Conservation (phyloP, 2,888 invertebrate genomes). For the Scaptomyza tumidula region DNA sequence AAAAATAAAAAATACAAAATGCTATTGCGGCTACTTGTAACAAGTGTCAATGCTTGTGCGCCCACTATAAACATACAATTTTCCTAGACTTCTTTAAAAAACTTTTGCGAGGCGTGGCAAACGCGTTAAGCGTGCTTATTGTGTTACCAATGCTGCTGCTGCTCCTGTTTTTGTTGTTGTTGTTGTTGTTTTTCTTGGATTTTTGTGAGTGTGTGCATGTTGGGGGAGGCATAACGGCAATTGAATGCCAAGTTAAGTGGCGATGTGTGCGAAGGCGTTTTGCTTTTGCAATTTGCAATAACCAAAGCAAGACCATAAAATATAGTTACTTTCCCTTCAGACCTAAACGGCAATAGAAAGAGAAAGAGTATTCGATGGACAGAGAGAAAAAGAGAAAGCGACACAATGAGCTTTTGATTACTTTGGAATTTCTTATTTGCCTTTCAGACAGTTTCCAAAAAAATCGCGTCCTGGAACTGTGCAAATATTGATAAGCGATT, state of each 20-base stretch:
- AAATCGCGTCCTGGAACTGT: conserved; percentile 61
- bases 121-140: conserved; percentile 67
- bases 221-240: conserved; percentile 67
- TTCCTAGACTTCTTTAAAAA: conserved; percentile 60
- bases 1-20: conserved; percentile 53
- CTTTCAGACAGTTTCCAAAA: conserved; percentile 54
- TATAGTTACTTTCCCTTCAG: conserved; percentile 66
- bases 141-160: conserved; percentile 48
- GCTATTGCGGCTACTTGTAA: conserved; percentile 65
- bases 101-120: conserved; percentile 60
- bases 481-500: conserved; percentile 79
- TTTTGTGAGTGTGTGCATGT: conserved; percentile 12
- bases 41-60: conserved; percentile 71
- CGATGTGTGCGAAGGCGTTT: conserved; percentile 77
- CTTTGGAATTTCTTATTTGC: conserved; percentile 79
- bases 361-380: neutral
- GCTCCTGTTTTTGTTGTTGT: neutral
- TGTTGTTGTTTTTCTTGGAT: conserved; percentile 30
- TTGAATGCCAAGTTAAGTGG: conserved; percentile 76
- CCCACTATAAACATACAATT: conserved; percentile 72
- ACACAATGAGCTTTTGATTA: conserved; percentile 79
- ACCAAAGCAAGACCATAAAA: conserved; percentile 76
- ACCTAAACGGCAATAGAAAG: conserved; percentile 7
- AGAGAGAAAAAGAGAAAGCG: conserved; percentile 1
- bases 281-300: conserved; percentile 79